phyloP scores from a whole-genome alignment of 2,797 vertebrate species.

The Sebastes jordani region DNA sequence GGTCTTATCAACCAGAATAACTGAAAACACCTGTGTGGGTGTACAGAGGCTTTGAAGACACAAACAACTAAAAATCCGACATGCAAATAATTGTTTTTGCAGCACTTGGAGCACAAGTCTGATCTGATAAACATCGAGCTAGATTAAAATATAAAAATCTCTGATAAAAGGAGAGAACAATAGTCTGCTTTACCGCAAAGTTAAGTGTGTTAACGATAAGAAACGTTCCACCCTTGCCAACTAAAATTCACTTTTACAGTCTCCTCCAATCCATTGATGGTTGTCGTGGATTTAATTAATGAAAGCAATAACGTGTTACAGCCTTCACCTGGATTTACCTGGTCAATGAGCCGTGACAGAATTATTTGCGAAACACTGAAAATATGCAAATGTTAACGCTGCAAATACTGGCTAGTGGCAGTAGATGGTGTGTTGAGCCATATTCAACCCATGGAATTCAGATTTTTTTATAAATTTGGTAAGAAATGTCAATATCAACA shows the following conservation, averaged over 20 bases:
- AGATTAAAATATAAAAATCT: too few species aligned
- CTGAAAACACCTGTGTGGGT: too few species aligned
- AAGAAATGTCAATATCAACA: background rate
- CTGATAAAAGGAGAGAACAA: too few species aligned
- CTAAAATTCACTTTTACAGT: background rate
- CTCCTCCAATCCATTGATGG: background rate
- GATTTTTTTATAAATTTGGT: background rate
- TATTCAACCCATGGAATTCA: background rate
- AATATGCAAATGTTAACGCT: background rate
- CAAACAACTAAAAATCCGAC: background rate
- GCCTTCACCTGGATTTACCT: conserved; percentile 15
- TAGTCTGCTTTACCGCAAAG: background rate
- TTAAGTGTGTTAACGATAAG: background rate
- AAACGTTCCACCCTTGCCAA: background rate
- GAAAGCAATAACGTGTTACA: conserved; percentile 1
- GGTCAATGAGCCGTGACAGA: background rate
- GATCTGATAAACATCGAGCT: background rate
- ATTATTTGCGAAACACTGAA: background rate
- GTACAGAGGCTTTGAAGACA: background rate
- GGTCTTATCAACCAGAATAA: too few species aligned
- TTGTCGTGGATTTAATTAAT: conserved; percentile 4
- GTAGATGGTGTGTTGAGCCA: background rate
- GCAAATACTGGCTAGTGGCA: background rate
- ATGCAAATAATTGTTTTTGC: background rate
- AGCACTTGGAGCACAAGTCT: background rate